Evolutionary conservation across 2,113 vertebrate genomes (phyloP), one percentile per base, ranked within the genome.

Genomic region (Etia nguti): DNA sequence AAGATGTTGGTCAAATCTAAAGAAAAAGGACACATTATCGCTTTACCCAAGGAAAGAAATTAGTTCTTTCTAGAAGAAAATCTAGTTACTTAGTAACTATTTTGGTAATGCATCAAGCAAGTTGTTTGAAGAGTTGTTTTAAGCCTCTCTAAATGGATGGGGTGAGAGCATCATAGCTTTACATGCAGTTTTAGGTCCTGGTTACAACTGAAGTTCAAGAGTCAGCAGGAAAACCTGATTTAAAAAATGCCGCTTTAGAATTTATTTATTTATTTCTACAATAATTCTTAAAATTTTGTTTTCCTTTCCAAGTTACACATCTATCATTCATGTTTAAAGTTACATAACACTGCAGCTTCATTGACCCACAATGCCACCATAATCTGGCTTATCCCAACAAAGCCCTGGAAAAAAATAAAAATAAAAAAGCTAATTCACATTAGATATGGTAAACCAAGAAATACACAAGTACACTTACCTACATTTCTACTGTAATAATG

Each of bases 1-100:
- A 99, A 99, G 93, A 99, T 99, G 94, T 99, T 99, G 97, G 98
- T 99, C 95, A 99, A 97, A 97, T 99, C 98, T 99, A 96, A 20
- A n/a, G 5, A 56, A 3, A 10, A 81, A 81, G 18, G 80, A 18
- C 73, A 88, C 2, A 5, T 15, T 5, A 11, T 16, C 3, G 4
- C 6, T 73, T 73, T 38, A 81, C 6, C 29, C 75, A 48, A 2
- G 10, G 31, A 54, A 65, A 31, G 9, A 60, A 65, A 34, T 20
- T 7, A 1, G 43, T 48, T 48, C 22, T 18, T 75, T 75, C 16
- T 48, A 55, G 20, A 55, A 11, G 20, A 9, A 55, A 55, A n/a
- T 22, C 52, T 22, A 75, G 16, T 75, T 2, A 75, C 24, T 75
- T 11, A 5, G 24, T 43, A 48, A 1, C 24, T 75, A 48, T 48